phyloP scores from a whole-genome alignment of 2,113 vertebrate species.

The Elgaria multicarinata region DNA sequence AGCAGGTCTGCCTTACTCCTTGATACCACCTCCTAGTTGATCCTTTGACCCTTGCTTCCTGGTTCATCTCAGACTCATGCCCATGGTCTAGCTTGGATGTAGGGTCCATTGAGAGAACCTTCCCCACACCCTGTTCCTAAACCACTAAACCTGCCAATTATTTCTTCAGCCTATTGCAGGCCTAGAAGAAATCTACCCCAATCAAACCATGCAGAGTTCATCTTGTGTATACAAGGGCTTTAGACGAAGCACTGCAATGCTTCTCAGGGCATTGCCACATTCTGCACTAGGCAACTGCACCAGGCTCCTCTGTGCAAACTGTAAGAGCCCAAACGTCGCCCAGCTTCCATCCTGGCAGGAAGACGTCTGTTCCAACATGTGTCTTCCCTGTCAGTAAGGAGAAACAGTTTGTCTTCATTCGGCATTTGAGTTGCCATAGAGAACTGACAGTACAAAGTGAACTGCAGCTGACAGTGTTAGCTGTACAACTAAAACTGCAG shows the following conservation, averaged over 20 bases:
- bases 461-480: background rate
- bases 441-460: slow-evolving; percentile 39
- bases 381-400: slow-evolving; percentile 46
- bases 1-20: background rate
- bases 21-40: background rate
- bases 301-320: background rate
- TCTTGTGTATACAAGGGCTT: background rate
- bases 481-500: slow-evolving; percentile 27
- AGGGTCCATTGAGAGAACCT: background rate
- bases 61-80: background rate
- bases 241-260: background rate
- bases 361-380: slow-evolving; percentile 49
- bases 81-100: background rate
- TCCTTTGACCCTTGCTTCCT: background rate
- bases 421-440: slow-evolving; percentile 40
- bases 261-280: background rate
- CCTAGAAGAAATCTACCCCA: too few relatives aligned
- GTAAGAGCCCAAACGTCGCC: slow-evolving; percentile 22
- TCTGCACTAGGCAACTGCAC: background rate
- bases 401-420: slow-evolving; percentile 42
- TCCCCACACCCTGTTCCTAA: too few relatives aligned
- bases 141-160: too few relatives aligned
- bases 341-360: slow-evolving; percentile 35
- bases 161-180: too few relatives aligned
- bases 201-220: background rate